Base-by-base conservation (phyloP, 2,797 vertebrate genomes). In the Notolabrus celidotus region DNA sequence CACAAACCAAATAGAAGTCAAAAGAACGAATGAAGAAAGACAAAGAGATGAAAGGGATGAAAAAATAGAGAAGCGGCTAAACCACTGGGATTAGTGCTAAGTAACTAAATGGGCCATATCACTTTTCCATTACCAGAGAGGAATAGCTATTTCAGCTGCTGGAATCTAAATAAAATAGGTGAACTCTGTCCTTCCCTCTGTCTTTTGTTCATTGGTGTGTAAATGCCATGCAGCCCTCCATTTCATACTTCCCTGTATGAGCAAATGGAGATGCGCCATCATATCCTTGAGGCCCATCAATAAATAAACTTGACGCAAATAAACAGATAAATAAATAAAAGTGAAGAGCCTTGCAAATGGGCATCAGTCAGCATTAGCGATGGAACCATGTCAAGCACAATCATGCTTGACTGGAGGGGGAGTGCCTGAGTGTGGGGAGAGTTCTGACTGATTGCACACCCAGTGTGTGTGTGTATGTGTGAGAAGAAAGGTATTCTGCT, bases 281-380 rank as follows among this genome's bases (percentile, higher is more conserved):
- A 66, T 66, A 83, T 92, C 87, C 89, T 87, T 45, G 46, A 86
- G 85, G 74, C 61, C 79, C 91, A 93, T 94, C 88, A 95, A 95
- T 94, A 94, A 94, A 90, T 94, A 93, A 95, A 88, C 63, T 55
- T 79, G 88, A 92, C 78, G 59, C 87, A 92, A 94, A 94, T 93
- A 94, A 94, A 94, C 88, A 91, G 83, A 93, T 94, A 92, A 92
- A 94, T 94, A 94, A 94, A 93, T 94, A 92, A 93, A 90, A 88
- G 80, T 68, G 82, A 85, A 82, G 84, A 79, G 86, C 74, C 71
- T 25, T 23, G 81, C 83, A 90, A 94, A 94, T 82, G 91, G 93
- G 83, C 90, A 92, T 92, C 89, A 83, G 89, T 93, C 91, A 94
- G 90, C 92, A 91, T 91, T 88, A 91, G 91, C 85, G 91, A 92